These are phyloP conservation scores for Ceratothoa steindachneri DNA, from an alignment of 2,888 invertebrate genomes.

Conservation along the genomic window DNA sequence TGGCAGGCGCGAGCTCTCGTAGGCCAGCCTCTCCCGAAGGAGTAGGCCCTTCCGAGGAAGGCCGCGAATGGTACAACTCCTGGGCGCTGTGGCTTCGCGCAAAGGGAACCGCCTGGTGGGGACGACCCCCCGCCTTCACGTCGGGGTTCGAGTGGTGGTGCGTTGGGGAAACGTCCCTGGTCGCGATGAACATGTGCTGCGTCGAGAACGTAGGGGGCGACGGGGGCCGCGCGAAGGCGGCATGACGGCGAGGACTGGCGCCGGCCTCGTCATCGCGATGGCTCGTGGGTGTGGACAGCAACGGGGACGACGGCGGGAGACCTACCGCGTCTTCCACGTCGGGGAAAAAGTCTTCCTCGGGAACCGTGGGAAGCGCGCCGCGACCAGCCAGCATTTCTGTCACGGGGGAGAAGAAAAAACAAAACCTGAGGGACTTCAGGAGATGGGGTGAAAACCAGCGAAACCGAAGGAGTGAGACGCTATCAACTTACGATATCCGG, in stretches of 20 bases:
- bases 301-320: slow-evolving; percentile 23
- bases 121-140: not conserved
- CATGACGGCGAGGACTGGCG: not conserved
- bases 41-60: not conserved
- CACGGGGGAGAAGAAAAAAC: not conserved
- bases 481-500: slow-evolving; percentile 37
- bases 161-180: not conserved
- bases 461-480: not conserved
- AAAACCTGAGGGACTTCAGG: not conserved
- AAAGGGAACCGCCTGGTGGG: slow-evolving; percentile 48
- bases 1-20: slow-evolving; percentile 1
- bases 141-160: not conserved
- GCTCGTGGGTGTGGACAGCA: slow-evolving; percentile 10
- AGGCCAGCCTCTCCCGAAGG: not conserved
- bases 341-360: slow-evolving; percentile 39
- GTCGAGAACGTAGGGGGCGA: slow-evolving; percentile 45
- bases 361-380: slow-evolving; percentile 33
- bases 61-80: slow-evolving; percentile 28
- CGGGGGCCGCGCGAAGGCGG: slow-evolving; percentile 16
- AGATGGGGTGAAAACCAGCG: not conserved
- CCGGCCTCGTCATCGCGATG: not conserved
- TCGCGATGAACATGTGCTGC: slow-evolving; percentile 16
- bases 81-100: slow-evolving; percentile 30
- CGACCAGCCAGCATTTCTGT: slow-evolving; percentile 44
- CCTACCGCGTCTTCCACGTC: slow-evolving; percentile 32